Evolutionary conservation across 2,113 vertebrate genomes (phyloP).

Genomic region (Cebus imitator): DNA sequence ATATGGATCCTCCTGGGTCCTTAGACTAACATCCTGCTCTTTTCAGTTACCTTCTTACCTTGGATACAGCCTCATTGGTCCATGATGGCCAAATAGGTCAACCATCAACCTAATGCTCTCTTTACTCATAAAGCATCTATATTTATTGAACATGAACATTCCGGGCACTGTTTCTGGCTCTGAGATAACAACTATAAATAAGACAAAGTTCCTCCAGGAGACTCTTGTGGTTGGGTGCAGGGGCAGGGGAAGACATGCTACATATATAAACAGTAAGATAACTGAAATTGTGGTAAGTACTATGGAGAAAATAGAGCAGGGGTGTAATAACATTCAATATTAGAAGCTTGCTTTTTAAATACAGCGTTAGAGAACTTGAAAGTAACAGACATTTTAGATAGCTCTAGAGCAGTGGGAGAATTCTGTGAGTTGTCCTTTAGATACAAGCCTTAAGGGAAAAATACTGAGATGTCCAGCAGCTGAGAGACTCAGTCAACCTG

Average conservation of each 20-base stretch:
- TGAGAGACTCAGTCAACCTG: background rate
- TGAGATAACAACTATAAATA: background rate
- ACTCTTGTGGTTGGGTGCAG: background rate
- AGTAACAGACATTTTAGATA: conserved; percentile 3
- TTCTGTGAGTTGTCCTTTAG: conserved; percentile 11
- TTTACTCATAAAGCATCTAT: background rate
- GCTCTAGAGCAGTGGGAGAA: conserved; percentile 7
- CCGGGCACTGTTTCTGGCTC: background rate
- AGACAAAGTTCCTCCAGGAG: background rate
- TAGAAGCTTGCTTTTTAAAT: conserved; percentile 34
- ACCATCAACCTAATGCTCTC: background rate
- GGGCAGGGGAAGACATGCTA: background rate
- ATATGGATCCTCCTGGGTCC: background rate
- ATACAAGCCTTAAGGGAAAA: background rate
- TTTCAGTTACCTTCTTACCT: background rate
- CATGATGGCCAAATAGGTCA: background rate
- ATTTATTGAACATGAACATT: background rate
- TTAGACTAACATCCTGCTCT: background rate
- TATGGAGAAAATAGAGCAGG: background rate
- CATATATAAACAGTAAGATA: background rate
- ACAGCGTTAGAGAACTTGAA: conserved; percentile 15
- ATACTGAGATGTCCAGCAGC: background rate
- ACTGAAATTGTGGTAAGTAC: background rate
- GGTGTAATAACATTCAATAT: background rate
- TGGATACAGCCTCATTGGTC: background rate